Percentiles rank a stretch among this genome's conserved stretches.
Evolutionary conservation across 2,113 vertebrate genomes (phyloP).

Genomic region (Gymnogyps californianus): DNA sequence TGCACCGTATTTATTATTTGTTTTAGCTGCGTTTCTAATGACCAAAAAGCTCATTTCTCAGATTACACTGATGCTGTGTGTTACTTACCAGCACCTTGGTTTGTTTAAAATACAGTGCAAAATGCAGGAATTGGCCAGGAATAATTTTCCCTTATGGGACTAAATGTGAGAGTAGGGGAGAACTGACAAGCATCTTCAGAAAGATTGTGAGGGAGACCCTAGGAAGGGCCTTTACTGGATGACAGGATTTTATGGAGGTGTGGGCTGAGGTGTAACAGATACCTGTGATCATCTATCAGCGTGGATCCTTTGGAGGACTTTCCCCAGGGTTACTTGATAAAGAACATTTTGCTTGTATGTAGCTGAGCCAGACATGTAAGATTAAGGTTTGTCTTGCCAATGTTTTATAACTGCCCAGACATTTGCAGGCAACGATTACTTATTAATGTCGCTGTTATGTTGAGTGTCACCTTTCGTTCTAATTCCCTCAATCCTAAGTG

Average conservation of each 20-base stretch:
- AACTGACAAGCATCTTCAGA: not conserved
- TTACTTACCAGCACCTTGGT: slow-evolving; percentile 40
- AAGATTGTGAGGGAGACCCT: not conserved
- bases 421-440: slow-evolving; percentile 32
- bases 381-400: slow-evolving; percentile 33
- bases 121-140: slow-evolving; percentile 14
- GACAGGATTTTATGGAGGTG: not conserved
- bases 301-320: not conserved
- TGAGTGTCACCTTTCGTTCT: slow-evolving; percentile 44
- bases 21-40: slow-evolving; percentile 59
- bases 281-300: slow-evolving; percentile 14
- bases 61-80: slow-evolving; percentile 22
- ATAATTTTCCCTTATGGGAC: slow-evolving; percentile 19
- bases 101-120: slow-evolving; percentile 22
- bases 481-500: slow-evolving; percentile 54
- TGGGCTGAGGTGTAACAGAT: slow-evolving; percentile 21
- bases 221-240: not conserved
- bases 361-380: slow-evolving; percentile 34
- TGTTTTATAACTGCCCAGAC: slow-evolving; percentile 47
- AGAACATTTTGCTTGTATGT: not conserved
- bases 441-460: slow-evolving; percentile 2
- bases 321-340: not conserved
- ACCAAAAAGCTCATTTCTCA: slow-evolving; percentile 41
- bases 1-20: slow-evolving; percentile 56
- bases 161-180: not conserved